Evolutionary conservation across 2,797 vertebrate species (phyloP).

Genomic region (Dendrocincla fuliginosa): DNA sequence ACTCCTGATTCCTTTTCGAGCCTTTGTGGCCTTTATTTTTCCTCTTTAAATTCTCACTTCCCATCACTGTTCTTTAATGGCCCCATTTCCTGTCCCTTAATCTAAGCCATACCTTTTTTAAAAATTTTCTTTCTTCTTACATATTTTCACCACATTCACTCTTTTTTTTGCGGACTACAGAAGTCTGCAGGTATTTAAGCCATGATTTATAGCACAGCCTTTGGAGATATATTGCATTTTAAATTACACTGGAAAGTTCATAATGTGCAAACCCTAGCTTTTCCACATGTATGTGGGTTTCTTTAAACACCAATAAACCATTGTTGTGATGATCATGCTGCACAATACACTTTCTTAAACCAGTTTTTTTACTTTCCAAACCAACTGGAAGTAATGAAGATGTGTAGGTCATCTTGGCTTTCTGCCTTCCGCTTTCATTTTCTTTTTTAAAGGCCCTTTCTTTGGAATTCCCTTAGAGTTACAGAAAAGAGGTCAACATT

Average conservation of each 20-base stretch:
- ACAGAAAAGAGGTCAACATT: background rate
- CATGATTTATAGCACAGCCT: background rate
- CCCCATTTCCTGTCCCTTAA: background rate
- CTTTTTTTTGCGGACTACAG: background rate
- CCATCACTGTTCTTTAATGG: background rate
- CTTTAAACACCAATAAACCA: background rate
- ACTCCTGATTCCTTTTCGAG: background rate
- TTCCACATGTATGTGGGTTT: background rate
- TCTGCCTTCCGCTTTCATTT: background rate
- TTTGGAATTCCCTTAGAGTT: background rate
- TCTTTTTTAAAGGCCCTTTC: background rate
- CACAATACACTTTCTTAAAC: background rate
- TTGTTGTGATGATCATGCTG: background rate
- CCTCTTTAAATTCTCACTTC: slow-evolving; percentile 14
- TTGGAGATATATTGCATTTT: background rate
- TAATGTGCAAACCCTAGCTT: background rate
- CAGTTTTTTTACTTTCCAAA: background rate
- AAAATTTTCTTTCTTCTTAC: background rate
- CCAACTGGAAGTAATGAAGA: background rate
- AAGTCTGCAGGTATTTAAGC: background rate
- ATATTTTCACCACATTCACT: background rate
- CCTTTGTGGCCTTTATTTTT: slow-evolving; percentile 6
- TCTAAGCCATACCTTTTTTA: background rate
- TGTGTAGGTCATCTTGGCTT: background rate
- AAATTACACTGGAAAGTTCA: slow-evolving; percentile 15